These are phyloP conservation scores for Pseudomyrmex pallidus DNA, from an alignment of 1,140 invertebrate species.

Conservation along the genomic window DNA sequence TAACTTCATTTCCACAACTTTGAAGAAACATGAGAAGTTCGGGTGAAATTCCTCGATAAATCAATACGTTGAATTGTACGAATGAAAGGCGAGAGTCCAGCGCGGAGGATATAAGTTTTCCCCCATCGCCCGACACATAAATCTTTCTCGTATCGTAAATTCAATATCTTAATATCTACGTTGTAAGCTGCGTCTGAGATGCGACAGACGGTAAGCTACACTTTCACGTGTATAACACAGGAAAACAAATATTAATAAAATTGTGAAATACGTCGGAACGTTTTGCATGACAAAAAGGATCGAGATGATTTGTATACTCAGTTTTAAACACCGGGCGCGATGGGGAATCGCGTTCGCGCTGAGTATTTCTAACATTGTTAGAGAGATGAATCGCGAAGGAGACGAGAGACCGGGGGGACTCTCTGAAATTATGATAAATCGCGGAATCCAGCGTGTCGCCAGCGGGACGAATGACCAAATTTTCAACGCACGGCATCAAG, in stretches of 20 bases:
- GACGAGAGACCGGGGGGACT: background rate
- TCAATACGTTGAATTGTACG: conserved; percentile 32
- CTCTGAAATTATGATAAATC: conserved; percentile 12
- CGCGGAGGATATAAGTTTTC: conserved; percentile 14
- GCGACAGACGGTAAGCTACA: background rate
- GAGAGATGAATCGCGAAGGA: background rate
- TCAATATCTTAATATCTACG: background rate
- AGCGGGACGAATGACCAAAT: conserved; percentile 19
- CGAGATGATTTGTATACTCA: too few species aligned
- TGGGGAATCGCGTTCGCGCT: background rate
- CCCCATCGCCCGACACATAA: conserved; percentile 16
- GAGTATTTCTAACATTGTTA: too few species aligned
- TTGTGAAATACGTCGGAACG: background rate
- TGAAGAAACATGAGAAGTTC: conserved; percentile 7
- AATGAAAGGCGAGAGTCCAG: conserved; percentile 24
- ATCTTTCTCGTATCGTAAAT: conserved; percentile 34
- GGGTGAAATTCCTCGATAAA: conserved; percentile 21
- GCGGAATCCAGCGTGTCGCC: background rate
- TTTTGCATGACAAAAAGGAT: too few species aligned
- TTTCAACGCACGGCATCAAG: background rate
- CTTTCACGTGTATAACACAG: background rate
- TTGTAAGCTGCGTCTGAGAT: background rate
- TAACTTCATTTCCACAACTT: conserved; percentile 29
- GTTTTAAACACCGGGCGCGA: background rate
- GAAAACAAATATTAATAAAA: background rate